phyloP scores from a whole-genome alignment of 92 coral and sea anemone species.

The Pocillopora grandis region DNA sequence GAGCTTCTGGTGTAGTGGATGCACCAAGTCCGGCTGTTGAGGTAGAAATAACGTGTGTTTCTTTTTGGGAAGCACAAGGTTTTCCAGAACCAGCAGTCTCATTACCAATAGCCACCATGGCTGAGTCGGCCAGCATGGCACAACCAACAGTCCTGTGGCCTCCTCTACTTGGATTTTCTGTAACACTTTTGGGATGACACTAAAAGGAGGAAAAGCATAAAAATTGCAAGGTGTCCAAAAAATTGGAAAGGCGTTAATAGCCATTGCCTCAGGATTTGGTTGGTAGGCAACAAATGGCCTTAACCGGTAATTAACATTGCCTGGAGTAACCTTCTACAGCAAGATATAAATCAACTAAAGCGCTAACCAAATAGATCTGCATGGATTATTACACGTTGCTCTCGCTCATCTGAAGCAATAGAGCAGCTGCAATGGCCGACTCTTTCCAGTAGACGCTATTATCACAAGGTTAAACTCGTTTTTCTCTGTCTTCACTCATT shows the following conservation, averaged over 20 bases:
- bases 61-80: slow-evolving; percentile 41
- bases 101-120: slow-evolving; percentile 61
- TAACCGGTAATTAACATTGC: too few species aligned
- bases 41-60: neutral
- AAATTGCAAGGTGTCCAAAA: slow-evolving; percentile 27
- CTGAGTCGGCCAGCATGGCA: slow-evolving; percentile 61
- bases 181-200: slow-evolving; percentile 15
- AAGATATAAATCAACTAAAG: too few species aligned
- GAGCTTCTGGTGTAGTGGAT: too few species aligned
- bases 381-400: too few species aligned
- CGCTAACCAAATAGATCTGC: too few species aligned
- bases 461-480: too few species aligned
- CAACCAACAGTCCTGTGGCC: slow-evolving; percentile 32
- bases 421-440: too few species aligned
- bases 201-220: slow-evolving; percentile 44
- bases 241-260: slow-evolving; percentile 29
- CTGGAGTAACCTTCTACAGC: too few species aligned
- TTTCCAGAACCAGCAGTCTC: slow-evolving; percentile 49
- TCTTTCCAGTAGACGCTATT: too few species aligned
- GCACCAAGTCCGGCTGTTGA: too few species aligned
- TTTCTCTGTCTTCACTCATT: too few species aligned
- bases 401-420: too few species aligned
- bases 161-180: slow-evolving; percentile 39
- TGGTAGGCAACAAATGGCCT: slow-evolving; percentile 44
- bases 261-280: slow-evolving; percentile 53